Evolutionary conservation across 2,888 invertebrate genomes (phyloP), one percentile per base, ranked within the genome.

Genomic region (Stegophylla sp.): DNA sequence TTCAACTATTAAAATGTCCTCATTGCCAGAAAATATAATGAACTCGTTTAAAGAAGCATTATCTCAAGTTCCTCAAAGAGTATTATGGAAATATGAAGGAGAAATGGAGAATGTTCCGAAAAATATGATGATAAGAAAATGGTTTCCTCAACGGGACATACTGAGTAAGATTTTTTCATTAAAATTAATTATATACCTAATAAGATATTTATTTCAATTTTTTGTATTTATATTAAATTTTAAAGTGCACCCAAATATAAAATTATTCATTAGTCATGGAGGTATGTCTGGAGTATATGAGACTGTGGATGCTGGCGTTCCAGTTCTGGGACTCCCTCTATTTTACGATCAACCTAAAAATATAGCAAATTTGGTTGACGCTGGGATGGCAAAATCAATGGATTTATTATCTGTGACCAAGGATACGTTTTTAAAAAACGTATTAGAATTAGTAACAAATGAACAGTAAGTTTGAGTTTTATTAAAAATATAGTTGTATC

Each of bases 211-310:
- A 34, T 34, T 34, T 34, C 7, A n/a, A n/a, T 34, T 5, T 34
- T 34, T 34, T 34, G 34, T 7, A 34, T 34, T 34, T 3, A 34
- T 26, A 41, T n/a, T n/a, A n/a, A n/a, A n/a, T n/a, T 26, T 73
- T 73, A 17, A 15, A 81, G 81, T 73, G 15, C 81, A 81, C 53
- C 63, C 72, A 0, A 81, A 81, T 15, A 73, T 81, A 7, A 81
- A 64, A 53, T 48, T 66, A 7, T 81, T 81, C 15, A 81, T 81
- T 3, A 73, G 63, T 41, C 72, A 81, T 41, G 43, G 81, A 9
- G 73, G 81, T 10, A 53, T 64, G 15, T 53, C 43, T 3, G 73
- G 81, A 51, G 53, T 72, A 2, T 64, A 73, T 17, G 73, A 81
- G 43, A 15, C 63, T 1, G 28, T 81, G 0, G 61, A 69, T 1